phyloP scores from a whole-genome alignment of 2,113 vertebrate genomes.

The Lampris incognitus region DNA sequence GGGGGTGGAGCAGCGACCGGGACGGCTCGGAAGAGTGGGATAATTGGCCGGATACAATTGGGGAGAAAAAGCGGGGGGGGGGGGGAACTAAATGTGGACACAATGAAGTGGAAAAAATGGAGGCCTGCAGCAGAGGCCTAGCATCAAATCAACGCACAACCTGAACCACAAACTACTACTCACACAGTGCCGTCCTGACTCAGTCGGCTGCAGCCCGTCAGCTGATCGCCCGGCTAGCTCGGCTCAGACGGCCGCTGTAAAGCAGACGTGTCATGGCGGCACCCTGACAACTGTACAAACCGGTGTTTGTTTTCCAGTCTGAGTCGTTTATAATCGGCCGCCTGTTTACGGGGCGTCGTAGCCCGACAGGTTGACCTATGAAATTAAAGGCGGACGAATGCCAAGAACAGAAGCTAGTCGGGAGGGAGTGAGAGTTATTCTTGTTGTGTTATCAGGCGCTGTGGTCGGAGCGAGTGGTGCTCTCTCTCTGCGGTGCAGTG shows the following conservation, averaged over 20 bases:
- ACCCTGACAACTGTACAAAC: slow-evolving; percentile 32
- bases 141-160: slow-evolving; percentile 55
- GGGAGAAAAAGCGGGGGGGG: too few species aligned
- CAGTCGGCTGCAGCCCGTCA: slow-evolving; percentile 57
- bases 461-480: slow-evolving; percentile 55
- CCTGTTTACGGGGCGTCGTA: slow-evolving; percentile 12
- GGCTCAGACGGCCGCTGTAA: background rate
- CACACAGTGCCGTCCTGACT: slow-evolving; percentile 32
- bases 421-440: slow-evolving; percentile 59
- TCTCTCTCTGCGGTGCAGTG: slow-evolving; percentile 56
- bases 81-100: slow-evolving; percentile 57
- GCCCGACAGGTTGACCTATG: background rate
- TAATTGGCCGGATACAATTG: too few species aligned
- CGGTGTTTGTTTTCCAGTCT: slow-evolving; percentile 35
- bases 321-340: slow-evolving; percentile 23
- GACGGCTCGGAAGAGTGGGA: too few species aligned
- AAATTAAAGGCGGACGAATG: slow-evolving; percentile 24
- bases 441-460: slow-evolving; percentile 68
- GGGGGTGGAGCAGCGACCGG: too few species aligned
- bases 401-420: slow-evolving; percentile 32
- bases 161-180: slow-evolving; percentile 67
- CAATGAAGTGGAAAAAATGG: slow-evolving; percentile 64
- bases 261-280: slow-evolving; percentile 14
- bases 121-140: slow-evolving; percentile 47
- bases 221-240: slow-evolving; percentile 52